These are phyloP conservation scores for Enchytraeus crypticus DNA, from an alignment of 2,888 invertebrate genomes.

Conservation along the genomic window DNA sequence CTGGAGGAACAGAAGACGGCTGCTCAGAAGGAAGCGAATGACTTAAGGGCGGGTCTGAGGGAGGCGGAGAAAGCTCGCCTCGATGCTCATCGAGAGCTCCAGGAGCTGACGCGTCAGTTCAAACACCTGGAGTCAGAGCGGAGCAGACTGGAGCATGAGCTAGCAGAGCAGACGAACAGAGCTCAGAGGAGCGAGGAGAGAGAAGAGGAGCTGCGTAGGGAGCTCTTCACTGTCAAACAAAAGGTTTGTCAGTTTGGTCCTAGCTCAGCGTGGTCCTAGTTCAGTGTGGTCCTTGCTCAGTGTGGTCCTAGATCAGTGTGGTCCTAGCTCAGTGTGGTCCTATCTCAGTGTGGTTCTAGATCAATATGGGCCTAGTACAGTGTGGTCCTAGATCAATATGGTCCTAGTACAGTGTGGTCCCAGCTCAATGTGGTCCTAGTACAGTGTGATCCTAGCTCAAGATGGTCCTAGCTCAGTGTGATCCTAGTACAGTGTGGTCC, in stretches of 20 bases:
- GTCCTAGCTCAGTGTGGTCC: too few relatives aligned
- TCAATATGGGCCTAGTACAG: too few relatives aligned
- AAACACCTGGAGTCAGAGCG: conserved; percentile 47
- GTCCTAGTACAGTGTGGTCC: too few relatives aligned
- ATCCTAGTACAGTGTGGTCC: too few relatives aligned
- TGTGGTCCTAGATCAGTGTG: too few relatives aligned
- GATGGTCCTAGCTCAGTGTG: too few relatives aligned
- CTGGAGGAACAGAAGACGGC: conserved; percentile 70
- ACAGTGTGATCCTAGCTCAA: too few relatives aligned
- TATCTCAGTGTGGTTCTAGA: too few relatives aligned
- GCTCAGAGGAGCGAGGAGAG: conserved; percentile 48
- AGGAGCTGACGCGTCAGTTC: conserved; percentile 46
- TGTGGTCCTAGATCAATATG: too few relatives aligned
- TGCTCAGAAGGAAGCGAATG: conserved; percentile 66
- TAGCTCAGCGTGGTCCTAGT: too few relatives aligned
- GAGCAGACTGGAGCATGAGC: conserved; percentile 46
- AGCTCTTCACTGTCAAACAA: conserved; percentile 49
- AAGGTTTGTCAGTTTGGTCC: conserved; percentile 39
- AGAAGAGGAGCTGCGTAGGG: conserved; percentile 46
- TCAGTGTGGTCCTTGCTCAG: too few relatives aligned
- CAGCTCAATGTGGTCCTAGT: too few relatives aligned
- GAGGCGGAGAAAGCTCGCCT: conserved; percentile 65
- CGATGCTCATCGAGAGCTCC: conserved; percentile 64
- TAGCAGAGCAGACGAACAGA: conserved; percentile 44
- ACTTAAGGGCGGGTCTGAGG: conserved; percentile 63